These are phyloP conservation scores for Balanococcus diminutus DNA, from an alignment of 2,888 invertebrate species.

Conservation along the genomic window DNA sequence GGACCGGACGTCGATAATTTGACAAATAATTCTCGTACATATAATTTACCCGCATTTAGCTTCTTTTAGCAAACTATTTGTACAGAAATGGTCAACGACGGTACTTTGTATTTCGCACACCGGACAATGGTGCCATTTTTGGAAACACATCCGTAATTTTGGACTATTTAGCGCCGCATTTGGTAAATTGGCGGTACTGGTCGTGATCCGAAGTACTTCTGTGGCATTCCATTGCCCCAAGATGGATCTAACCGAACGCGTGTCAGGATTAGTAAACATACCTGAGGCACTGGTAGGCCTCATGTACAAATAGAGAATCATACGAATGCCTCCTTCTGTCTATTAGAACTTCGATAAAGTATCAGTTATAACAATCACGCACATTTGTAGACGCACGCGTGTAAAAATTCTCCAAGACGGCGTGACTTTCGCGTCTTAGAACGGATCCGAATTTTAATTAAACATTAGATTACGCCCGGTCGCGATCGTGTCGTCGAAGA, in stretches of 20 bases:
- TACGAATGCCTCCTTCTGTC: background rate
- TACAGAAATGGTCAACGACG: background rate
- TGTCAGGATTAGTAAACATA: background rate
- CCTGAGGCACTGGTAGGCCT: background rate
- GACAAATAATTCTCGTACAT: background rate
- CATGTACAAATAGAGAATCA: background rate
- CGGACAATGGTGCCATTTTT: background rate
- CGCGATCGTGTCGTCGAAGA: background rate
- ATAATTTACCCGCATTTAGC: background rate
- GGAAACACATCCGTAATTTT: background rate
- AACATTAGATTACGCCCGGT: background rate
- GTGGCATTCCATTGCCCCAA: background rate
- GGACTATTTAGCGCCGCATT: background rate
- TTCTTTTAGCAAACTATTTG: background rate
- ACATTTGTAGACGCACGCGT: background rate
- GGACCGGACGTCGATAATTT: background rate
- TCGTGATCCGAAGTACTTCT: background rate
- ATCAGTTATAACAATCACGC: constrained; percentile 16
- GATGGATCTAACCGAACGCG: background rate
- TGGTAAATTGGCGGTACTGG: background rate
- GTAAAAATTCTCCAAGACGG: background rate
- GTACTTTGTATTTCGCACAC: background rate
- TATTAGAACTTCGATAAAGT: background rate
- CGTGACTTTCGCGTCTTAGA: constrained; percentile 2
- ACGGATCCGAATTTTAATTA: constrained; percentile 3